Base-by-base conservation (phyloP, 2,888 invertebrate genomes). In the Minunthozetes semirufus region DNA sequence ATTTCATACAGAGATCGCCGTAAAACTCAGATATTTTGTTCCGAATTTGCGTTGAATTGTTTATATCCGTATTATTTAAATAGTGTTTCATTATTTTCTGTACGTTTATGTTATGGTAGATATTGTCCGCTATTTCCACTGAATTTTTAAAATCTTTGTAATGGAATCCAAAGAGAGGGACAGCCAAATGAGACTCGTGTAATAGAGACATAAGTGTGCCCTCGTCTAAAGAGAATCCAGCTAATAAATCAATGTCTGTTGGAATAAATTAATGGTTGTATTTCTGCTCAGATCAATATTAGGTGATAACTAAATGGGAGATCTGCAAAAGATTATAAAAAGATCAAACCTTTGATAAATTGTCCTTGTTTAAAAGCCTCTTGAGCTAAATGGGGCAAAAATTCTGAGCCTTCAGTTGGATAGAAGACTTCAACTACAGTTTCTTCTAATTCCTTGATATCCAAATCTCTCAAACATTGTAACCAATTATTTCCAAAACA, bases 391-490 rank as follows among this genome's bases (percentile, higher is more conserved):
- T n/a, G 8, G 9, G 66, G 66, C 4, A 66, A n/a, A n/a, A 66
- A 17, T n/a, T n/a, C 66, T 5, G 66, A 27, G 13, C 59, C 59
- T 4, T 13, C 13, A 6, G 27, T 13, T 13, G 59, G 59, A 29
- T 27, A 27, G 2, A 9, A 2, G 17, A 1, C n/a, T 9, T n/a
- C n/a, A 13, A 1, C 17, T 4, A 3, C 13, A 25, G 27, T 1
- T 59, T 6, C 1, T 6, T 6, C 11, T 5, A 56, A 13, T 4
- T 25, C 9, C 11, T 74, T n/a, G 15, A n/a, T 33, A 19, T 53
- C n/a, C 17, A 70, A 48, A 1, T 13, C 38, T 42, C 56, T 25
- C 27, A 74, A n/a, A 50, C 74, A 74, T 8, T 72, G 33, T 17
- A 74, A 17, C 50, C 29, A 27, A 1, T 63, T 3, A 22, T 46